Evolutionary conservation across 2,888 invertebrate species (phyloP), one percentile per base, ranked within the genome.

Genomic region (Rhagophthalmus giganteus): DNA sequence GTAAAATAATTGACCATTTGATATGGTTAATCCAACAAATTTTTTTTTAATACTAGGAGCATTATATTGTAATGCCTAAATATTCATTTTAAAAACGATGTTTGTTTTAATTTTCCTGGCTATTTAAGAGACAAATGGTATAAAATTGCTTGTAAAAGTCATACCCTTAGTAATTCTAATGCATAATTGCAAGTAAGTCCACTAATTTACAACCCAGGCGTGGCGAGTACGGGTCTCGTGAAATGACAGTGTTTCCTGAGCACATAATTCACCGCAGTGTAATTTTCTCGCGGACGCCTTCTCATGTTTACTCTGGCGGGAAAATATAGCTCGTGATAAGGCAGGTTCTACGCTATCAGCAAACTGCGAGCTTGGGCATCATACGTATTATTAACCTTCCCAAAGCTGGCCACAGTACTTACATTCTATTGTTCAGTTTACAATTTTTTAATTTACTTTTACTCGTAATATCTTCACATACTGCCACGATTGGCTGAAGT

Each of bases 251-350:
- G 31, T 55, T 55, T 55, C 52, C 55, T 58, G 55, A 55, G 58
- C 62, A 63, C 64, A 66, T 68, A 68, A 66, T 65, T 68, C 65
- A 66, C 62, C 50, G 54, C 58, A 57, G 59, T 58, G 66, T 65
- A 68, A 67, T 67, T 67, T 67, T 65, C 68, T 65, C 64, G 63
- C 66, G 62, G 60, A 61, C 63, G 63, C 61, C 52, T 59, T 50
- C 58, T 56, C 58, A 44, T 61, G 58, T 63, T 64, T 65, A 62
- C 56, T 44, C 46, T 49, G 38, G 45, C 54, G 59, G 64, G 68
- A 68, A 72, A 72, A 71, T 72, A 72, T 72, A 64, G 68, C 64
- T 61, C 65, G 67, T 62, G 73, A 73, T 73, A 73, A 73, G 73
- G 73, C 73, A 73, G 72, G 73, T 69, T 71, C 63, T 56, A 59